Evolutionary conservation across 2,797 vertebrate species (phyloP).

Genomic region (Tenualosa thibaudeaui): DNA sequence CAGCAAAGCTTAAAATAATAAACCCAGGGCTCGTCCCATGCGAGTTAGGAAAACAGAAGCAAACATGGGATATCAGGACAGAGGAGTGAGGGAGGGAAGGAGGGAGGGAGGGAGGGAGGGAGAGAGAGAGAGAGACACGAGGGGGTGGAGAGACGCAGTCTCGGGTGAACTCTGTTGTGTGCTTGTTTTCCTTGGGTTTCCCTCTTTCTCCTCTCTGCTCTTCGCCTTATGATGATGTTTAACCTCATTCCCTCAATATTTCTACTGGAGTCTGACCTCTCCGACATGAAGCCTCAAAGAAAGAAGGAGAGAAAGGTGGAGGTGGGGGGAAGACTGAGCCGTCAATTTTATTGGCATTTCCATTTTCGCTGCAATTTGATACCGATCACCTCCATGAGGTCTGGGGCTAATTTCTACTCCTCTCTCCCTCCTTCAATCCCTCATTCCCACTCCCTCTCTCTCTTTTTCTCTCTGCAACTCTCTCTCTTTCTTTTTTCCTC

Average conservation of each 20-base stretch:
- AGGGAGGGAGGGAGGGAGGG: background rate
- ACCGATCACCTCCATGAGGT: constrained; percentile 79
- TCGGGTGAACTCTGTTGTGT: constrained; percentile 65
- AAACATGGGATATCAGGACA: constrained; percentile 70
- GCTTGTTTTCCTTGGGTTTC: constrained; percentile 43
- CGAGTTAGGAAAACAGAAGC: constrained; percentile 86
- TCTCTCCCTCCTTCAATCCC: constrained; percentile 17
- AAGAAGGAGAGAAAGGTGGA: constrained; percentile 33
- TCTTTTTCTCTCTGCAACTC: constrained; percentile 18
- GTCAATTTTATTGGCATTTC: constrained; percentile 86
- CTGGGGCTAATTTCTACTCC: constrained; percentile 75
- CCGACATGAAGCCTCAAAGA: constrained; percentile 65
- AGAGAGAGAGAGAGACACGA: constrained; percentile 24
- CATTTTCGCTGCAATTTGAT: constrained; percentile 85
- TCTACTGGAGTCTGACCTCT: constrained; percentile 76
- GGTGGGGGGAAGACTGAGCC: constrained; percentile 57
- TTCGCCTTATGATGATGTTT: constrained; percentile 69
- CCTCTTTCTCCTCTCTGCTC: constrained; percentile 31
- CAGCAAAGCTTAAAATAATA: constrained; percentile 99
- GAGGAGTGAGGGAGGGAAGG: constrained; percentile 34
- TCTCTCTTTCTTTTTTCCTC: constrained; percentile 37
- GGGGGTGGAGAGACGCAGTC: constrained; percentile 59
- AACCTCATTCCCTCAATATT: constrained; percentile 69
- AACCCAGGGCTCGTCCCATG: constrained; percentile 86
- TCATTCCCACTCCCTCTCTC: background rate